Percentiles rank a stretch among this genome's conserved stretches.
Conservation (phyloP, 2,797 vertebrate genomes). For the Gobionotothen gibberifrons region DNA sequence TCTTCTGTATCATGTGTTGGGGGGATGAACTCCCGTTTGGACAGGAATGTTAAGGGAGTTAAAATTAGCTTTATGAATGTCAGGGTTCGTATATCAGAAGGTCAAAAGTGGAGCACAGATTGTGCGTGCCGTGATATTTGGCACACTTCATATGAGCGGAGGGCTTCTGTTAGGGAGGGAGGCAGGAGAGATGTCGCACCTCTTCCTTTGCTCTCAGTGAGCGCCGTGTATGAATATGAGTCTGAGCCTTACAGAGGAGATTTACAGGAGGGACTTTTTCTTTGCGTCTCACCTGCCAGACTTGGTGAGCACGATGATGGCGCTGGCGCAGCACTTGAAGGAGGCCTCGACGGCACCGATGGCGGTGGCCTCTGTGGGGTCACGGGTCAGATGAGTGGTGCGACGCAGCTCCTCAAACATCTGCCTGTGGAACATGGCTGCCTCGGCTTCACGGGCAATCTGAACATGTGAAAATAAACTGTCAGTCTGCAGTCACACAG, state of each 20-base stretch:
- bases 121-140: conserved; percentile 53
- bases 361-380: conserved; percentile 94
- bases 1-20: conserved; percentile 44
- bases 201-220: conserved; percentile 36
- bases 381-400: conserved; percentile 92
- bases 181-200: conserved; percentile 18
- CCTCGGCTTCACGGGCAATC: conserved; percentile 99
- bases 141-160: conserved; percentile 43
- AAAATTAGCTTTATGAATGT: conserved; percentile 85
- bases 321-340: conserved; percentile 98
- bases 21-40: conserved; percentile 28
- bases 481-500: conserved; percentile 14
- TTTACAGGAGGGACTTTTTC: conserved; percentile 10
- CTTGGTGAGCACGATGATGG: conserved; percentile 97
- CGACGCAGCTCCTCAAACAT: conserved; percentile 97
- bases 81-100: conserved; percentile 84
- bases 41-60: conserved; percentile 75
- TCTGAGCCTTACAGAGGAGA: conserved; percentile 35
- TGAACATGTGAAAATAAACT: conserved; percentile 59
- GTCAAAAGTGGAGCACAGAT: conserved; percentile 63
- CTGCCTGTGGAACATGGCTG: conserved; percentile 98
- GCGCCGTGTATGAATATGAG: conserved; percentile 26
- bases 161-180: conserved; percentile 29
- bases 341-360: conserved; percentile 97
- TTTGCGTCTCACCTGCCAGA: conserved; percentile 90